These are phyloP conservation scores for Mionectes macconnelli DNA, from an alignment of 2,113 vertebrate genomes.

Conservation along the genomic window DNA sequence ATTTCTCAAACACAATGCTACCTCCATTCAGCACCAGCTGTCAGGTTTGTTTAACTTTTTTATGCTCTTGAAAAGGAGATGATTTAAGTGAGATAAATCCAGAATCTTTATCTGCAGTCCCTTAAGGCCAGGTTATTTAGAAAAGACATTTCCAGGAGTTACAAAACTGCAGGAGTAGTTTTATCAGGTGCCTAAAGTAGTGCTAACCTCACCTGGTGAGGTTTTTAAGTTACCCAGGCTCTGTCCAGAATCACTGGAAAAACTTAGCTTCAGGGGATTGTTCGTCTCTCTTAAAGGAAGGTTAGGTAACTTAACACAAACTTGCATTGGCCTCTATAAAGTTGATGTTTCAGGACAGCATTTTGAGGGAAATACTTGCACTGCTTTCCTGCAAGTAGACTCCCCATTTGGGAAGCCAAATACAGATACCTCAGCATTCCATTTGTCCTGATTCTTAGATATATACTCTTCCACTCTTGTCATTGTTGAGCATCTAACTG, in stretches of 20 bases:
- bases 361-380: not conserved
- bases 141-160: not conserved
- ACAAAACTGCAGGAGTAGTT: not conserved
- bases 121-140: not conserved
- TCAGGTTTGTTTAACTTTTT: conserved; percentile 40
- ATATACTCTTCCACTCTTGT: not conserved
- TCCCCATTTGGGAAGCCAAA: not conserved
- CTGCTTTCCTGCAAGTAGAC: not conserved
- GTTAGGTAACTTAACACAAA: not conserved
- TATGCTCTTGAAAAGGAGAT: not conserved
- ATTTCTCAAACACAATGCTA: conserved; percentile 77
- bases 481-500: not conserved
- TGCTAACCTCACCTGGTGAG: not conserved
- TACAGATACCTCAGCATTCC: not conserved
- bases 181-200: not conserved
- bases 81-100: not conserved
- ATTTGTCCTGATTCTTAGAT: not conserved
- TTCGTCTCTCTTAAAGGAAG: not conserved
- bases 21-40: conserved; percentile 79
- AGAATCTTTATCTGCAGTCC: not conserved
- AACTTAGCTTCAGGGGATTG: not conserved
- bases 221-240: not conserved
- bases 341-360: not conserved
- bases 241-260: not conserved
- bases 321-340: not conserved